Percentiles rank a stretch among this genome's conserved stretches.
These are phyloP conservation scores for Eutolmus rufibarbis DNA, from an alignment of 2,888 invertebrate species.

Conservation along the genomic window DNA sequence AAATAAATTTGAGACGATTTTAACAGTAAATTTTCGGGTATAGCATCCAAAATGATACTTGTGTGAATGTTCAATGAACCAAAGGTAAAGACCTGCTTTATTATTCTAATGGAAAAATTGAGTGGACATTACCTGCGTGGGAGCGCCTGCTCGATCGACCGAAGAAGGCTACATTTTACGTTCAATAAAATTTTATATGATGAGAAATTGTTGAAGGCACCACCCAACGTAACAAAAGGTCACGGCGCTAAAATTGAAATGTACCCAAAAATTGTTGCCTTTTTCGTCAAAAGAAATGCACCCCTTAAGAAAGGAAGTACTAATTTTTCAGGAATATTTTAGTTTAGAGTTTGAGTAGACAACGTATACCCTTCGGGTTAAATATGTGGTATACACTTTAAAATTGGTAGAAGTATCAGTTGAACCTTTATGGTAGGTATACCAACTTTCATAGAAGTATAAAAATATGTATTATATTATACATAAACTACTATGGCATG, in stretches of 20 bases:
- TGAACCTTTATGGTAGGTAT: too few relatives aligned
- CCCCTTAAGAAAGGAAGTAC: background rate
- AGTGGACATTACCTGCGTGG: background rate
- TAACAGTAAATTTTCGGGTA: conserved; percentile 43
- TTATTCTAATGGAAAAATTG: conserved; percentile 35
- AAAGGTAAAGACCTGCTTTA: conserved; percentile 23
- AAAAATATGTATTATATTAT: too few relatives aligned
- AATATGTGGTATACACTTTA: background rate
- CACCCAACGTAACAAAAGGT: background rate
- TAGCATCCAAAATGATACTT: background rate
- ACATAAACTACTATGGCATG: too few relatives aligned
- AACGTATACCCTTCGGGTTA: background rate
- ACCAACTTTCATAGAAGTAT: too few relatives aligned
- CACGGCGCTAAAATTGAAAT: background rate
- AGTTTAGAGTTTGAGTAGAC: background rate
- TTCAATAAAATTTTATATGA: background rate
- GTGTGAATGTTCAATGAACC: conserved; percentile 35
- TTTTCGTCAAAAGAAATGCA: background rate
- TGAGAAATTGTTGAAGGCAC: background rate
- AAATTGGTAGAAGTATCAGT: too few relatives aligned
- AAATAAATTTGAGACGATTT: conserved; percentile 44
- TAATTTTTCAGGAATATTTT: background rate
- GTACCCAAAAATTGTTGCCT: background rate
- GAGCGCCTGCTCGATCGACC: background rate
- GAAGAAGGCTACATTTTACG: background rate